Percentiles rank a stretch among this genome's conserved stretches.
Evolutionary conservation across 2,113 vertebrate species (phyloP).

Genomic region (Papio anubis): DNA sequence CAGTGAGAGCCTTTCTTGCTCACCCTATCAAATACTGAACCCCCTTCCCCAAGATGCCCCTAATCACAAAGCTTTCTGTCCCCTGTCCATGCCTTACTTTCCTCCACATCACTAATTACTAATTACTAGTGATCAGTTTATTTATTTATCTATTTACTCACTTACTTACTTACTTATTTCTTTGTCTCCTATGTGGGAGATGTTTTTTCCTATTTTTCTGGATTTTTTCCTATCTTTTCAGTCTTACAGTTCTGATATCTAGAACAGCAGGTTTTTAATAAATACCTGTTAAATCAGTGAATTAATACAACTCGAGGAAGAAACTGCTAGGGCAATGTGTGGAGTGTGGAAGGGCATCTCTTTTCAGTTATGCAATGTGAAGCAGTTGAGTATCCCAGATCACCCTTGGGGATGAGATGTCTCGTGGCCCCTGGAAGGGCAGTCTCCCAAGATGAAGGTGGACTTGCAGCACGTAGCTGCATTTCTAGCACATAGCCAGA

Average conservation of each 20-base stretch:
- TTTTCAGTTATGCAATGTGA: neutral
- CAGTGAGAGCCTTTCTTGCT: neutral
- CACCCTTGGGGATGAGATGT: neutral
- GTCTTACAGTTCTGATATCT: neutral
- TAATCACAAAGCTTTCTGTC: neutral
- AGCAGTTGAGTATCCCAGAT: neutral
- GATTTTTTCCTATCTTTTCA: neutral
- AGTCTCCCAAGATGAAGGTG: neutral
- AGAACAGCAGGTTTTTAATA: neutral
- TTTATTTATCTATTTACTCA: neutral
- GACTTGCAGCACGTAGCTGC: neutral
- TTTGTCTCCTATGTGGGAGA: neutral
- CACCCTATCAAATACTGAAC: neutral
- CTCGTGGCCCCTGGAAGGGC: neutral
- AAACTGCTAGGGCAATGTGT: neutral
- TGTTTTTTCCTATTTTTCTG: neutral
- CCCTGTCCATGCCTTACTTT: neutral
- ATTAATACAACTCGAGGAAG: neutral
- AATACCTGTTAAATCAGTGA: slow-evolving; percentile 6
- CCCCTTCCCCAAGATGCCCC: too few species aligned
- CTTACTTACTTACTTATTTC: neutral
- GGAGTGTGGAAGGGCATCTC: neutral
- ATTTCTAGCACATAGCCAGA: neutral
- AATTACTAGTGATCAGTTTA: neutral
- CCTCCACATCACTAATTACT: neutral